Conservation (phyloP, 2,113 vertebrate species). For the Sarotherodon lohbergeri region DNA sequence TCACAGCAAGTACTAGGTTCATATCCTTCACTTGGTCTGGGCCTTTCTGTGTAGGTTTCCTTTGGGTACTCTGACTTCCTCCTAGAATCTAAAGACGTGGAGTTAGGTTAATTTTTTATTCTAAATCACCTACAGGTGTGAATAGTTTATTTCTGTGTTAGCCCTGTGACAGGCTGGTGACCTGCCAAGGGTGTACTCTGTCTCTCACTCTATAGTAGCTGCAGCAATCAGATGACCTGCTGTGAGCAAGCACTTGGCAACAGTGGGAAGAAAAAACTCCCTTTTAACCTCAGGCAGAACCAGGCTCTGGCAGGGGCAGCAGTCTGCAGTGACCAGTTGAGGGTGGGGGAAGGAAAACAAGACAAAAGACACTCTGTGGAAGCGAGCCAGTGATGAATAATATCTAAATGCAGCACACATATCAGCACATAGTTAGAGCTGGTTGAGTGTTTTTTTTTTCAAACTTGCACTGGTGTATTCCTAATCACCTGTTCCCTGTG, state of each 20-base stretch:
- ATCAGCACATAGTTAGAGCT: background rate
- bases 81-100: background rate
- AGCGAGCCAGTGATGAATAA: background rate
- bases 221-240: background rate
- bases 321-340: background rate
- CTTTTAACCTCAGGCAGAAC: background rate
- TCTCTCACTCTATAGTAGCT: background rate
- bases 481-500: background rate
- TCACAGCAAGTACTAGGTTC: background rate
- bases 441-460: background rate
- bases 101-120: background rate
- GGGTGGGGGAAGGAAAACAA: background rate
- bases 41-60: background rate
- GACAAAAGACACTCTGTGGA: background rate
- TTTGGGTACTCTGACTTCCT: background rate
- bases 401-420: background rate
- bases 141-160: background rate
- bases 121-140: background rate
- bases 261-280: background rate
- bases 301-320: background rate
- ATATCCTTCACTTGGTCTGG: background rate
- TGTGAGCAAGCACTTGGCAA: background rate
- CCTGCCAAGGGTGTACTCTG: background rate
- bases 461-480: background rate
- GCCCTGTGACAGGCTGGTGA: background rate